Evolutionary conservation across 2,888 invertebrate species (phyloP), one percentile per base, ranked within the genome.

Genomic region (Plagiodera versicolora): DNA sequence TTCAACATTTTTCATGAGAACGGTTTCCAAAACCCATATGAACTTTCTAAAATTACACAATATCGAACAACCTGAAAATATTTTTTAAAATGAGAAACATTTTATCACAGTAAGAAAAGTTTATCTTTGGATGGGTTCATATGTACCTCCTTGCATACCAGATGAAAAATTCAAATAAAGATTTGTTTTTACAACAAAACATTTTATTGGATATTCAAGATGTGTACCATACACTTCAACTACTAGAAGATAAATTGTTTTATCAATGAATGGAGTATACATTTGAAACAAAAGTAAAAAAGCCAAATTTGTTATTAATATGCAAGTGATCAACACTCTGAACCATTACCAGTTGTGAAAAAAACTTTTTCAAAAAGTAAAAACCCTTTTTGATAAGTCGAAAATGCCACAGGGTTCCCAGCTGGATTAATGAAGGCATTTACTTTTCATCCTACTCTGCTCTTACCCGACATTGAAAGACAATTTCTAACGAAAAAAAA

Each of bases 181-280:
- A 58, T 59, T 14, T 44, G 35, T 56, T 60, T 60, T 58, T 65
- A 67, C 67, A 67, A 66, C 66, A 67, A 66, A 67, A 67, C 67
- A 64, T 66, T 66, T 67, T 66, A 65, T 64, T 67, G 63, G 61
- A 62, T 65, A 62, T 54, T 47, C 60, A 39, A 39, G 39, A 39
- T 39, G 64, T 64, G 64, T 66, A 66, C 64, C 55, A 64, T 66
- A 67, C 67, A 67, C 66, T 60, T 66, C 63, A 66, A 67, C 67
- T 67, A 67, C 67, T 63, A 64, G 61, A 61, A 55, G 58, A 62
- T 52, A 62, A 49, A 32, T 61, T 62, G 53, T 57, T 58, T 57
- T 45, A n/a, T 49, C 55, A 57, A 58, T 52, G 59, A 53, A 56
- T 49, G 30, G 24, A 35, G 51, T 51, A 51, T 51, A 30, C 55